These are phyloP conservation scores for Montifringilla adamsi DNA, from an alignment of 2,113 vertebrate species.

Conservation along the genomic window DNA sequence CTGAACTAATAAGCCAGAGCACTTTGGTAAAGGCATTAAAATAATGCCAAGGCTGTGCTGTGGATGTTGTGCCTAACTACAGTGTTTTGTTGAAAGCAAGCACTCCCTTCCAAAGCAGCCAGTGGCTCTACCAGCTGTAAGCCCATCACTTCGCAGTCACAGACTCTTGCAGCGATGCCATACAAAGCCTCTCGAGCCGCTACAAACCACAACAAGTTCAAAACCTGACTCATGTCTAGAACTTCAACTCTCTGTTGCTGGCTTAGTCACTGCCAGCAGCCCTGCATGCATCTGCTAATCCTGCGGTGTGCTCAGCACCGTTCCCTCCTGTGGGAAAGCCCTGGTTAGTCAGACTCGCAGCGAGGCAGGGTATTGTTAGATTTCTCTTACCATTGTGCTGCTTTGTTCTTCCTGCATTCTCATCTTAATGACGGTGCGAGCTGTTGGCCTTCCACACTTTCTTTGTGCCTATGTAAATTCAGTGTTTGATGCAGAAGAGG, in stretches of 20 bases:
- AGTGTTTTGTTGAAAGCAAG: background rate
- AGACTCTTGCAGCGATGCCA: background rate
- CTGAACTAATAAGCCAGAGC: background rate
- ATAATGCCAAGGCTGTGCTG: background rate
- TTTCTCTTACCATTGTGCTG: slow-evolving; percentile 59
- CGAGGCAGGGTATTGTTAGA: background rate
- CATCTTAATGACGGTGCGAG: background rate
- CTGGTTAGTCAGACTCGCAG: slow-evolving; percentile 19
- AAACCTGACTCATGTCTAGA: slow-evolving; percentile 41
- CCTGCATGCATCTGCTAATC: slow-evolving; percentile 28
- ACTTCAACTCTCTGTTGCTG: background rate
- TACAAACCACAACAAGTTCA: slow-evolving; percentile 37
- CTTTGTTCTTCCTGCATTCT: slow-evolving; percentile 29
- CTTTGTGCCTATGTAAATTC: slow-evolving; percentile 43
- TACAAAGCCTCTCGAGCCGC: slow-evolving; percentile 3
- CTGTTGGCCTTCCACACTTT: slow-evolving; percentile 13
- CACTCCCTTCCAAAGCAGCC: background rate
- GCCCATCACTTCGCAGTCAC: background rate
- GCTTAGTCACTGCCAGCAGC: slow-evolving; percentile 36
- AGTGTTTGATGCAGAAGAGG: slow-evolving; percentile 58
- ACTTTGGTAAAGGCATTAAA: background rate
- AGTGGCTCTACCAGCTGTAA: background rate
- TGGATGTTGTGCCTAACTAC: background rate
- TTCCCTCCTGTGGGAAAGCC: slow-evolving; percentile 42
- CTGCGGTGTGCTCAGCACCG: background rate